Evolutionary conservation across 2,113 vertebrate genomes (phyloP).

Genomic region (Cyanistes caeruleus): DNA sequence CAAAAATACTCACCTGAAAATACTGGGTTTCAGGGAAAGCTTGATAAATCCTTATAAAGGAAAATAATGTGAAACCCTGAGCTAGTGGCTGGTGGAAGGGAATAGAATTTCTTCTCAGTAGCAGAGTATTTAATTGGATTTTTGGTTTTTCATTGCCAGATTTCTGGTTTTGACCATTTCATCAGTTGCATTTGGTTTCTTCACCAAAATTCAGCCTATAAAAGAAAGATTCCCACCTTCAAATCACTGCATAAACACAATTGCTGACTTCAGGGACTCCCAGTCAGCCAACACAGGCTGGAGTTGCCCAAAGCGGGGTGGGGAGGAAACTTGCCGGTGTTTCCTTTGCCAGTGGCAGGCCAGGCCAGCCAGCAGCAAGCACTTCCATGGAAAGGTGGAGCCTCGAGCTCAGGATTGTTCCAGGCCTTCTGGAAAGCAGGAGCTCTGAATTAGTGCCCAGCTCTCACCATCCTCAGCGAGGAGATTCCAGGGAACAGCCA

Average conservation of each 20-base stretch:
- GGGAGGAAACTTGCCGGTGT: not conserved
- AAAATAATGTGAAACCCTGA: not conserved
- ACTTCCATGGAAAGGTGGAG: not conserved
- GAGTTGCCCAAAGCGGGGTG: not conserved
- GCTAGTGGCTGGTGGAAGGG: not conserved
- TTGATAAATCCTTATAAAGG: not conserved
- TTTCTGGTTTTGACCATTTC: not conserved
- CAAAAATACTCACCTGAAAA: not conserved
- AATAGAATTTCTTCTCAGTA: not conserved
- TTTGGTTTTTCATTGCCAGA: not conserved
- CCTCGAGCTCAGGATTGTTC: not conserved
- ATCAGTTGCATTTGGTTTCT: not conserved
- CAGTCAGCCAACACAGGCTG: not conserved
- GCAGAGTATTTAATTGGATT: not conserved
- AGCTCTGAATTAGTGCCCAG: constrained; percentile 16
- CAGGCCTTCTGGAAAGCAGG: not conserved
- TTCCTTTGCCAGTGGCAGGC: not conserved
- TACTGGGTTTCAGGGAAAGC: not conserved
- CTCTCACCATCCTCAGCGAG: not conserved
- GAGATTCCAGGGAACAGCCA: not conserved
- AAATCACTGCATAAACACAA: not conserved
- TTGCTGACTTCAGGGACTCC: not conserved
- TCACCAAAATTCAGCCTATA: not conserved
- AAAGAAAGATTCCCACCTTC: not conserved
- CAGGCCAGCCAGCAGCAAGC: not conserved